Base-by-base conservation (phyloP, 92 coral and sea anemone genomes). In the Epizoanthus illoricatus region DNA sequence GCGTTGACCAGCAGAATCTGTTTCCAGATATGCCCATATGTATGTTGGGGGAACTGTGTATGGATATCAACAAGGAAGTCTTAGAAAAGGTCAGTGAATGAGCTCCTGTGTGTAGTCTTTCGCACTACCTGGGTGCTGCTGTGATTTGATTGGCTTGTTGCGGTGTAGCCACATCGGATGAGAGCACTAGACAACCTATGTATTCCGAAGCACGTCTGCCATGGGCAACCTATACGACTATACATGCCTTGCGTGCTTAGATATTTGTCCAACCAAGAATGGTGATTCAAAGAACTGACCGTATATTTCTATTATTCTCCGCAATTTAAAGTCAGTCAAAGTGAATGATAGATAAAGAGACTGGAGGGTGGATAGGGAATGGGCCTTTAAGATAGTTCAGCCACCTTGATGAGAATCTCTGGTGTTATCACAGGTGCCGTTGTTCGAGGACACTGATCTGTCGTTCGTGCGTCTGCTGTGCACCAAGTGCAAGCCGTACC, bases 11-110 rank as follows among this genome's bases (percentile, higher is more conserved):
- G 42, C 71, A 84, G 24, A 81, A 88, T 61, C 75, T 93, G 79
- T 93, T 93, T 65, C 88, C 84, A 69, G 97, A 93, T 69, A 90
- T 93, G 92, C 97, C 97, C 11, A 71, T 86, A 21, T 93, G 97
- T 23, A 90, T 93, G 94, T 85, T 83, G 73, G 92, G 94, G 23
- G 97, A 93, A 65, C 80, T 93, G 19, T 84, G 90, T 69, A 72
- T 86, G 75, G 97, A 76, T 5, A 82, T 93, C 69, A 84, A 87
- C 39, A 86, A 88, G 36, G 92, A 84, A 20, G 87, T 82, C 79
- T 5, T 93, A 1, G 68, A 70, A 11, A 84, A 89, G 86, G 97
- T 92, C 36, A 87, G 83, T 59, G 15, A 10, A 41, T 13, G 5
- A 20, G 33, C 57, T 39, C 40, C 7, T 40, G 43, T 84, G 28